Evolutionary conservation across 2,888 invertebrate species (phyloP), one percentile per base, ranked within the genome.

Genomic region (Muscina levida): DNA sequence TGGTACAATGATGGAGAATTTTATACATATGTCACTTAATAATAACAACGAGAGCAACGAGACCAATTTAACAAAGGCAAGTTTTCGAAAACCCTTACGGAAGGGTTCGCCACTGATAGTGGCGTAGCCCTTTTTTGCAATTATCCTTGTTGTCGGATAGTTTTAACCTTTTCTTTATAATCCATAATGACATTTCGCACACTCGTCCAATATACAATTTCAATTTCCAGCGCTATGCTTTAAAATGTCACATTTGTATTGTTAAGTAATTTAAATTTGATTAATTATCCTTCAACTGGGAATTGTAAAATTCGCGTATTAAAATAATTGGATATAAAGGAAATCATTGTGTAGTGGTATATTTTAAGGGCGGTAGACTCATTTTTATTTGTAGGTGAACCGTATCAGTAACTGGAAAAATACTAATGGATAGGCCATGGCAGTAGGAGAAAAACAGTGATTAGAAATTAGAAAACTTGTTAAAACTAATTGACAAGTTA

Each of bases 221-320:
- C 77, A 82, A 75, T 70, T 82, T 51, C 68, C 48, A 65, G 76
- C 57, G 68, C 74, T 31, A 5, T 3, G 3, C 8, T 31, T 31
- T 3, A 31, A 31, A 31, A 5, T 31, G 4, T 75, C 31, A 44
- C 48, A 44, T 57, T 48, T 68, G 56, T 57, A 80, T 77, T 83
- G 82, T 87, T 87, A 87, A 68, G 53, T 68, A 81, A 88, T 87
- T 88, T 87, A 84, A 86, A 87, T 87, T 87, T 88, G 87, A 87
- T 88, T 87, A 87, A 87, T 87, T 86, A 87, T 85, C 83, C 82
- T 84, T 77, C 68, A 65, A 57, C 13, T 56, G 39, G 2, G 11
- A 37, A 11, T n/a, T n/a, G n/a, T n/a, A n/a, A 22, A 15, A 10
- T 79, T 59, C 37, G 22, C 26, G 31, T 15, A 15, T 31, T n/a